phyloP scores from a whole-genome alignment of 2,888 invertebrate species.

The Campopleginae sp. region DNA sequence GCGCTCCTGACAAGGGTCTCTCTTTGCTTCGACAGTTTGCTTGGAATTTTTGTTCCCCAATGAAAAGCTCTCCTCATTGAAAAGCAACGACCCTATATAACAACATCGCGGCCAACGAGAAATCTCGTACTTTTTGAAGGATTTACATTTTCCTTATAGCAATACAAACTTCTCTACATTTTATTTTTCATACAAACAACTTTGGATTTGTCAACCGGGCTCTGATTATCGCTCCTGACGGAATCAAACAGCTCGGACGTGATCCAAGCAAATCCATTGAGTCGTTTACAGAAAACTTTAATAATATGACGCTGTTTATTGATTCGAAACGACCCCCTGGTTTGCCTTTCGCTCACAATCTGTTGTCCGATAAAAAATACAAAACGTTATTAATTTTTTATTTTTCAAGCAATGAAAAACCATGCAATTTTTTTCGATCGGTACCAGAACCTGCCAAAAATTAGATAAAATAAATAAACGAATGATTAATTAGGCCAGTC shows the following conservation, averaged over 20 bases:
- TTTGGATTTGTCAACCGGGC: constrained; percentile 15
- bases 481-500: not conserved
- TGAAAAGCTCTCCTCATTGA: not conserved
- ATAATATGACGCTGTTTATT: not conserved
- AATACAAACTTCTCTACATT: not conserved
- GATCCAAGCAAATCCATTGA: not conserved
- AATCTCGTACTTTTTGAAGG: constrained; percentile 6
- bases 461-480: not conserved
- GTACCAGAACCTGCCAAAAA: no score
- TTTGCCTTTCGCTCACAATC: not conserved
- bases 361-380: not conserved
- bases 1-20: constrained; percentile 30
- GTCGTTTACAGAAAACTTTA: not conserved
- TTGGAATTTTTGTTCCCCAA: not conserved
- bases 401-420: not conserved
- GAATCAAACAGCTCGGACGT: not conserved
- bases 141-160: not conserved
- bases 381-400: not conserved
- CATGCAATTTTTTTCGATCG: no score
- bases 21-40: constrained; percentile 21
- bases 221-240: not conserved
- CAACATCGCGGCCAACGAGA: constrained; percentile 18
- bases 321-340: not conserved
- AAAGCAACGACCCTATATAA: constrained; percentile 39
- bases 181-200: constrained; percentile 3